phyloP scores from a whole-genome alignment of 2,113 vertebrate species.

The Peromyscus polionotus region DNA sequence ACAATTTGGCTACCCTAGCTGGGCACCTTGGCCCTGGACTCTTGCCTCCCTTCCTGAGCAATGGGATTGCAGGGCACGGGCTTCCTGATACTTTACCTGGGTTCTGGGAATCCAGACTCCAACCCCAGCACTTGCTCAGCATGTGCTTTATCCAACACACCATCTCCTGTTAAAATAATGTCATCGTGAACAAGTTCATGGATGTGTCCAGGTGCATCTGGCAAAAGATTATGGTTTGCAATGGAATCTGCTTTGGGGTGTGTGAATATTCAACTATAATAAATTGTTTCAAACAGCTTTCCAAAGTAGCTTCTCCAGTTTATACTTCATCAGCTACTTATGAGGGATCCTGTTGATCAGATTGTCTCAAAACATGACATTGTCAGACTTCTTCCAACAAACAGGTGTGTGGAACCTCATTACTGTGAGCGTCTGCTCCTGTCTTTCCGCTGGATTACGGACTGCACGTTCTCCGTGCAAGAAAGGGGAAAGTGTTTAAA shows the following conservation, averaged over 20 bases:
- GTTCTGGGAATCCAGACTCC: too few relatives aligned
- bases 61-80: neutral
- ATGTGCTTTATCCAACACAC: neutral
- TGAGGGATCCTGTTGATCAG: neutral
- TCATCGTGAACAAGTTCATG: neutral
- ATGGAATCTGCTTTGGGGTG: neutral
- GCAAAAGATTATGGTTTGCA: slow-evolving; percentile 31
- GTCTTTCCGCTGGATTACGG: neutral
- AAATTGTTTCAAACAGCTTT: slow-evolving; percentile 1
- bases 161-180: neutral
- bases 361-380: neutral
- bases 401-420: neutral
- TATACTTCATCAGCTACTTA: slow-evolving; percentile 27
- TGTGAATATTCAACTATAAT: slow-evolving; percentile 11
- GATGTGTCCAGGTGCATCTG: neutral
- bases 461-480: neutral
- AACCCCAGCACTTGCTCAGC: neutral
- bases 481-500: neutral
- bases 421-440: neutral
- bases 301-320: neutral
- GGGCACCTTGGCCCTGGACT: neutral
- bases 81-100: neutral
- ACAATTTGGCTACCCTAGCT: too few relatives aligned
- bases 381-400: slow-evolving; percentile 24
- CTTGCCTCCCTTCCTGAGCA: neutral